Conservation (phyloP, 2,888 invertebrate species). For the Dasysyrphus tricinctus region DNA sequence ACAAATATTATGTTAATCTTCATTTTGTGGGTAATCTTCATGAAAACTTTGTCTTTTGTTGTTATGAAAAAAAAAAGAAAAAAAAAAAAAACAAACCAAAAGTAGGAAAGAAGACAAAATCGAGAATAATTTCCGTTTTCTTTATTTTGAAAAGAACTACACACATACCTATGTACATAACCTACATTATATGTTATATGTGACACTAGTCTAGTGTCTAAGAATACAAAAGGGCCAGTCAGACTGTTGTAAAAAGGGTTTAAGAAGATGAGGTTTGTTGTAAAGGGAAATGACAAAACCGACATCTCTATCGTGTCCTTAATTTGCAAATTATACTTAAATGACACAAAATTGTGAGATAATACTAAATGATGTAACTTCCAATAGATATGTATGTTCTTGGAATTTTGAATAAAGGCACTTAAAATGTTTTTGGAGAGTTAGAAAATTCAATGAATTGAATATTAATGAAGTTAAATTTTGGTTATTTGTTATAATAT, state of each 20-base stretch:
- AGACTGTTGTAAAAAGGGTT: background rate
- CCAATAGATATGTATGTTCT: background rate
- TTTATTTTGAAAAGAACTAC: slow-evolving; percentile 27
- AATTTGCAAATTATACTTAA: slow-evolving; percentile 50
- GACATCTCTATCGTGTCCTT: slow-evolving; percentile 44
- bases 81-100: background rate
- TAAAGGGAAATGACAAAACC: slow-evolving; percentile 50
- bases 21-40: slow-evolving; percentile 37
- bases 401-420: slow-evolving; percentile 10
- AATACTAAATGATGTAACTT: slow-evolving; percentile 14
- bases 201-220: background rate
- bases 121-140: slow-evolving; percentile 25
- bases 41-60: slow-evolving; percentile 53
- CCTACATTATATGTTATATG: background rate
- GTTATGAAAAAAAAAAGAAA: background rate
- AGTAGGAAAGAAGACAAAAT: slow-evolving; percentile 10
- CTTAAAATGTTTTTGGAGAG: background rate
- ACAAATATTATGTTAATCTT: slow-evolving; percentile 44
- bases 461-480: slow-evolving; percentile 21
- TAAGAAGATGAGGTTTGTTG: slow-evolving; percentile 62
- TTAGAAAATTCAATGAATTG: slow-evolving; percentile 3
- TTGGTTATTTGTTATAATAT: slow-evolving; percentile 1
- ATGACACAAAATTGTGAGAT: slow-evolving; percentile 40
- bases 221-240: background rate
- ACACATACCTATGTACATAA: background rate